Evolutionary conservation across 2,113 vertebrate species (phyloP).

Genomic region (Abramis brama): DNA sequence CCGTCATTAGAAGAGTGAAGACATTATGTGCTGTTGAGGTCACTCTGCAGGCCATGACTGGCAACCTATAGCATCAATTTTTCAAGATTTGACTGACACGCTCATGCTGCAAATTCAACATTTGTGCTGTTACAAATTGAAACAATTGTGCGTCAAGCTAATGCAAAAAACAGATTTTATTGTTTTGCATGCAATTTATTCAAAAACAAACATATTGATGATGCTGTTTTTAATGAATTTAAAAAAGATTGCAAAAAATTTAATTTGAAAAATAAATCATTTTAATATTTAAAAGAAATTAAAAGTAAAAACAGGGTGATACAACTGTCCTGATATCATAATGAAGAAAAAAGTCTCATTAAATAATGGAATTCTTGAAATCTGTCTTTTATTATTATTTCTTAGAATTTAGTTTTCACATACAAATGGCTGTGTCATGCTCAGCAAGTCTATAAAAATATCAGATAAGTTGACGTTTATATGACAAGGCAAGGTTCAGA

Average conservation of each 20-base stretch:
- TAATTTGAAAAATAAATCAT: neutral
- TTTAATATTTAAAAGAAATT: neutral
- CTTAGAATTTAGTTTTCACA: too few relatives aligned
- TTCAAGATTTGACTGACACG: constrained; percentile 17
- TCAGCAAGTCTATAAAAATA: too few relatives aligned
- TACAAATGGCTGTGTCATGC: too few relatives aligned
- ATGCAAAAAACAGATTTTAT: neutral
- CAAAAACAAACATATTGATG: neutral
- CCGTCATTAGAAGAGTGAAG: constrained; percentile 5
- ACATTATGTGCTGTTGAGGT: neutral
- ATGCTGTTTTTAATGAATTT: neutral
- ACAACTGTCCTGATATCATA: neutral
- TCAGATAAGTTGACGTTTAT: too few relatives aligned
- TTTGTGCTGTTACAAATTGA: neutral
- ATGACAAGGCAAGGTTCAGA: too few relatives aligned
- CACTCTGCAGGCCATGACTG: neutral
- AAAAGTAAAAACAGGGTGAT: neutral
- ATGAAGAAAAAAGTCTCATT: neutral
- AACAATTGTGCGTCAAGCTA: neutral
- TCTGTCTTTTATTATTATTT: neutral
- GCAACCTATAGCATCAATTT: constrained; percentile 1
- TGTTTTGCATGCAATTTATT: neutral
- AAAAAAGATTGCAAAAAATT: neutral
- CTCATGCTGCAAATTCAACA: neutral
- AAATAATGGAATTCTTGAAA: neutral